Base-by-base conservation (phyloP, 2,113 vertebrate genomes). In the Salminus brasiliensis region DNA sequence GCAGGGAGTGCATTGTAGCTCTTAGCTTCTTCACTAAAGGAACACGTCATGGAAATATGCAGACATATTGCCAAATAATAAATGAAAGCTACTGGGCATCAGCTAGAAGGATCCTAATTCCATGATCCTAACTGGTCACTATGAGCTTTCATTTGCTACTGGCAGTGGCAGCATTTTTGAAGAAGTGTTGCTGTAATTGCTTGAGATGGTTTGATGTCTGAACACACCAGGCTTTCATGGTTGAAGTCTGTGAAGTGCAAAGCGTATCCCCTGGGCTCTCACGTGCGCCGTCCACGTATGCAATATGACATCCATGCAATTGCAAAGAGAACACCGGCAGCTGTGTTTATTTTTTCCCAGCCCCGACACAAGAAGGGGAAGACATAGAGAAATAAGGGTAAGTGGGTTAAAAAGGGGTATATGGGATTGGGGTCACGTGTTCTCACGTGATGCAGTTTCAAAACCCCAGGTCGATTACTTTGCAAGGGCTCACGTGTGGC, bases 231-330 rank as follows among this genome's bases (percentile, higher is more conserved):
- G 57, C 41, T 73, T 78, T 73, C 65, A 21, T 34, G 21, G 41
- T 27, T 9, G 69, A 47, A 72, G 43, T 55, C 49, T 34, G 23
- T 21, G 53, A 78, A 55, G 72, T 36, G 15, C 36, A 29, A 36
- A 45, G 57, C 57, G 9, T 63, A 63, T 76, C 65, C 21, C 34
- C 65, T 29, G 49, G 52, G 18, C 75, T 63, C 78, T 68, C 15
- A 43, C 45, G 30, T 34, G 41, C 13, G 21, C 53, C 25, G 6
- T 62, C 43, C 65, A 53, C 36, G 52, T 74, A 60, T 21, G 72
- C 74, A 5, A 36, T 30, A 49, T 27, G 30, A 69, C 79, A 70
- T 81, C 72, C 74, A 82, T 72, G 45, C 80, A 63, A 83, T 53
- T 43, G 60, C 60, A 65, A 69, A 59, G 59, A 70, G 55, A 45